phyloP scores from a whole-genome alignment of 2,888 invertebrate genomes.

The Malthinus flaveolus region DNA sequence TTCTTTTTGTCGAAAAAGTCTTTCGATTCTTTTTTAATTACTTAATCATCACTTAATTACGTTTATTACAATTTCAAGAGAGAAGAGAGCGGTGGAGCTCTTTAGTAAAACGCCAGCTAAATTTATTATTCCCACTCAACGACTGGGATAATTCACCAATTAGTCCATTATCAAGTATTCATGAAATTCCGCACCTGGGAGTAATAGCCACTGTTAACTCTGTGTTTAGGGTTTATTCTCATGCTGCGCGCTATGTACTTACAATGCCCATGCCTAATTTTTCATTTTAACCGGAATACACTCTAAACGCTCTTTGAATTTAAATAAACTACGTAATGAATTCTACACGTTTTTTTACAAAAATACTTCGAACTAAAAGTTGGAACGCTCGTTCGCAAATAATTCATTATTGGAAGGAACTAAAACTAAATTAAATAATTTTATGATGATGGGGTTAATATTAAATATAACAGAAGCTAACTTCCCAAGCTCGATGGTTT shows the following conservation, averaged over 20 bases:
- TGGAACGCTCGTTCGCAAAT: too few species aligned
- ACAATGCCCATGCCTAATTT: neutral
- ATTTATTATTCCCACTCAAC: conserved; percentile 6
- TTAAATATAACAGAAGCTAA: too few species aligned
- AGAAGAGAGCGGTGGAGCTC: neutral
- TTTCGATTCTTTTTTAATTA: too few species aligned
- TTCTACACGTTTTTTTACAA: too few species aligned
- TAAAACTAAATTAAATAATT: too few species aligned
- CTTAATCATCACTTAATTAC: too few species aligned
- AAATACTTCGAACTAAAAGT: too few species aligned
- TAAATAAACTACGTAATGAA: neutral
- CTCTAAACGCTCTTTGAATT: conserved; percentile 2
- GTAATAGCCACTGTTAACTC: conserved; percentile 13
- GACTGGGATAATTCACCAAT: conserved; percentile 13
- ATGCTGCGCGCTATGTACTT: neutral
- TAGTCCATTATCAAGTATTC: conserved; percentile 16
- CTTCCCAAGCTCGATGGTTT: too few species aligned
- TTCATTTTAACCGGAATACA: neutral
- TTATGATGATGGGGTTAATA: too few species aligned
- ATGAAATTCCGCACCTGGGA: conserved; percentile 14
- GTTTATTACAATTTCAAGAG: neutral
- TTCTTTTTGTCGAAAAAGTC: too few species aligned
- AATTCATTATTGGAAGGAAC: too few species aligned
- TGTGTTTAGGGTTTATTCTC: conserved; percentile 7
- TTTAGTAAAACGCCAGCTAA: neutral